Base-by-base conservation (phyloP, 2,113 vertebrate species). In the Gymnobelideus leadbeateri region DNA sequence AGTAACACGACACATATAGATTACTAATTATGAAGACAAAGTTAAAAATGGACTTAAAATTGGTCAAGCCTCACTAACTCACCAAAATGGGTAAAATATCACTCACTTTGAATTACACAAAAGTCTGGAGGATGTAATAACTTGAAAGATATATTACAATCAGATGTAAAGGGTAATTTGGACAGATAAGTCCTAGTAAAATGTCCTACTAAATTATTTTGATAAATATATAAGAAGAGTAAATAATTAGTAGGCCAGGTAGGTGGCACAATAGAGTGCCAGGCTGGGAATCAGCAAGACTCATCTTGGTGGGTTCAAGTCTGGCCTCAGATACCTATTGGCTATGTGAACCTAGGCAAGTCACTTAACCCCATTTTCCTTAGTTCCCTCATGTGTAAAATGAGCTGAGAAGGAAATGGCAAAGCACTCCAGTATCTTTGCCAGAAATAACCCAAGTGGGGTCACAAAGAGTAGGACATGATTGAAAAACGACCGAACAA, bases 171-270 rank as follows among this genome's bases (percentile, higher is more conserved):
- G 25, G 93, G 3, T 61, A 95, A 96, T 92, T 95, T 89, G 28
- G 94, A 93, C 51, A 93, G 95, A 96, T 92, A 91, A 50, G 31
- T 10, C 47, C 91, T 89, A 51, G 23, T 61, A 51, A 89, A 51
- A 89, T 97, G 54, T 84, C 57, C 84, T 90, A 1, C 54, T 96
- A 54, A 96, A n/a, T 4, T 94, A 5, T 51, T 91, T 96, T 91
- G 94, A 93, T 90, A 16, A 61, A 90, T 49, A 89, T 28, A 54
- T 51, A 51, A 96, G 93, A 84, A 43, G 21, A 43, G 19, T 77
- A 37, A 14, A 68, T 68, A n/a, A 68, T 31, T 28, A 31, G 10
- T 16, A 37, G 61, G 31, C 31, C 31, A 68, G 61, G 6, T 68
- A 68, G 31, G 28, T 37, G 61, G 0, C 31, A 6, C 11, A 37